Evolutionary conservation across 2,797 vertebrate species (phyloP).

Genomic region (Syngnathus acus): DNA sequence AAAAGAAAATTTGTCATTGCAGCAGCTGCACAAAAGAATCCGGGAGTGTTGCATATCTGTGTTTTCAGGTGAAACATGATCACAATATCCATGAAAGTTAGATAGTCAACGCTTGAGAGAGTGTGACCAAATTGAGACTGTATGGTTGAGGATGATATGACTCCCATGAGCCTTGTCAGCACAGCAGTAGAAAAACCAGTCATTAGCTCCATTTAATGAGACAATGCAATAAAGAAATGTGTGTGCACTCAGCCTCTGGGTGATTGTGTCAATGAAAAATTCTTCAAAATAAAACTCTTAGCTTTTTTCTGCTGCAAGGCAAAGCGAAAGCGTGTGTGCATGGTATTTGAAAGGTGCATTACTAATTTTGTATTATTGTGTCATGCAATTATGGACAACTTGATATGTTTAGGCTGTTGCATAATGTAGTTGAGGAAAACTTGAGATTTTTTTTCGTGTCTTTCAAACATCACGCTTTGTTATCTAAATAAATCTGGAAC

Average conservation of each 20-base stretch:
- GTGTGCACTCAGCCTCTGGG: background rate
- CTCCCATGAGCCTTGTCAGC: constrained; percentile 45
- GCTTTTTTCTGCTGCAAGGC: background rate
- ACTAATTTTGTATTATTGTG: too few species aligned
- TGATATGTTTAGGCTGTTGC: too few species aligned
- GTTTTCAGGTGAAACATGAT: constrained; percentile 23
- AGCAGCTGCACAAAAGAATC: constrained; percentile 14
- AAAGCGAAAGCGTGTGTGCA: background rate
- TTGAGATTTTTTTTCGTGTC: background rate
- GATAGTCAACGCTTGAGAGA: constrained; percentile 36
- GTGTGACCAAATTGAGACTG: constrained; percentile 49
- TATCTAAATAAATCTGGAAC: background rate
- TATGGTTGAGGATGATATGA: constrained; percentile 53
- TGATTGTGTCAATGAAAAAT: background rate
- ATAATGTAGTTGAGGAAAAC: too few species aligned
- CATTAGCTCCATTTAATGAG: constrained; percentile 50
- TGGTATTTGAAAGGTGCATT: background rate
- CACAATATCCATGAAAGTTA: constrained; percentile 21
- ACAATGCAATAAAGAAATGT: constrained; percentile 22
- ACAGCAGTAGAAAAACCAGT: constrained; percentile 61
- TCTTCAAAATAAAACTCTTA: background rate
- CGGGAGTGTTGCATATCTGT: constrained; percentile 14
- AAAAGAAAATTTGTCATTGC: background rate
- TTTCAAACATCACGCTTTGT: too few species aligned
- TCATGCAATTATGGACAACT: too few species aligned